Conservation (phyloP, 2,888 invertebrate genomes). For the Pinctada fucata region DNA sequence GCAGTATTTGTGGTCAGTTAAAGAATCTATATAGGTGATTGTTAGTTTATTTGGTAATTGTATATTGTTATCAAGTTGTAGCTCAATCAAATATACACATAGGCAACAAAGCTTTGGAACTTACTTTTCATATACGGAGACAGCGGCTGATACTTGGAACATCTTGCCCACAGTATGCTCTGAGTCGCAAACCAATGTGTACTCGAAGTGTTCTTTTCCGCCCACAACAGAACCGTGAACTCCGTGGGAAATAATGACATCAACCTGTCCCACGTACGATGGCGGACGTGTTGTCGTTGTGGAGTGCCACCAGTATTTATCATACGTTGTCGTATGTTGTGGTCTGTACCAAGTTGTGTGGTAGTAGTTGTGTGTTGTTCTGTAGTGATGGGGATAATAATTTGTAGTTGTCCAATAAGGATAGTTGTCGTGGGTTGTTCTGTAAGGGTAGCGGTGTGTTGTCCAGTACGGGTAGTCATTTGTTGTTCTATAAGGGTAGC, state of each 20-base stretch:
- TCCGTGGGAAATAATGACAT: neutral
- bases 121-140: neutral
- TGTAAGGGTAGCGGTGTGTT: neutral
- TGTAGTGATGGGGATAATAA: neutral
- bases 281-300: neutral
- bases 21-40: too few relatives aligned
- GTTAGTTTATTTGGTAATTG: too few relatives aligned
- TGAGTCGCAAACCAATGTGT: neutral
- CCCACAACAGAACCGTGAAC: neutral
- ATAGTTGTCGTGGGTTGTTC: neutral
- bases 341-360: neutral
- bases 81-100: too few relatives aligned
- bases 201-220: neutral
- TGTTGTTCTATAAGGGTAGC: neutral
- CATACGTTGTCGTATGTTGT: neutral
- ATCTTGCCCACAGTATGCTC: neutral
- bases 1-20: too few relatives aligned
- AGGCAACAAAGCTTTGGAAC: neutral
- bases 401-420: neutral
- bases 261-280: neutral
- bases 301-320: neutral
- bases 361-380: neutral
- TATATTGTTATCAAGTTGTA: too few relatives aligned
- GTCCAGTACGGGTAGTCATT: neutral
- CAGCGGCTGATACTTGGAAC: neutral